These are phyloP conservation scores for Ylistrum balloti DNA, from an alignment of 1,140 invertebrate species.

Conservation along the genomic window DNA sequence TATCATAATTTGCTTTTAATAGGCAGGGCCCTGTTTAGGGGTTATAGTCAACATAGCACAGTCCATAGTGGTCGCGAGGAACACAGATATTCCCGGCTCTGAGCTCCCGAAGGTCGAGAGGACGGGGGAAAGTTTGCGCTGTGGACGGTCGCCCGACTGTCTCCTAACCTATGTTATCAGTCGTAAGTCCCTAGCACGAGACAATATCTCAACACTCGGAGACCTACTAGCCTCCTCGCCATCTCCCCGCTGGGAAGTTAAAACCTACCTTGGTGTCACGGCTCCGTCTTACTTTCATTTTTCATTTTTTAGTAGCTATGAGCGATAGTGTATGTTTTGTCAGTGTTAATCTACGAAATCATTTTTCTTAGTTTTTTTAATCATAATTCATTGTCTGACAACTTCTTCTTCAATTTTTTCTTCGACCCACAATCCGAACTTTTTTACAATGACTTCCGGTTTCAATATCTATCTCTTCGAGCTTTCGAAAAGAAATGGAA, in stretches of 20 bases:
- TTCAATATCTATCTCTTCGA: too few species aligned
- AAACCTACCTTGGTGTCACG: not conserved
- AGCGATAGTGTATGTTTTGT: not conserved
- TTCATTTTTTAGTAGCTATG: not conserved
- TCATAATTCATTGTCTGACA: too few species aligned
- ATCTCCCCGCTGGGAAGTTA: not conserved
- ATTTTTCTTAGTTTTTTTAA: not conserved
- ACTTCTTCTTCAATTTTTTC: too few species aligned
- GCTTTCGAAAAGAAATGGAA: too few species aligned
- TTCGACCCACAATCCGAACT: too few species aligned
- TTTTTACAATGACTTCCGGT: too few species aligned
- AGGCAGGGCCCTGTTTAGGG: conserved; percentile 57
- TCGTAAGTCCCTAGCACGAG: conserved; percentile 49
- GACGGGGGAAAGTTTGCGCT: conserved; percentile 44
- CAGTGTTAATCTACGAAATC: not conserved
- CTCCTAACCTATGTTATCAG: conserved; percentile 56
- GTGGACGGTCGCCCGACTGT: conserved; percentile 58
- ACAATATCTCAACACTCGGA: conserved; percentile 61
- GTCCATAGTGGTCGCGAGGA: conserved; percentile 49
- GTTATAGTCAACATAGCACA: conserved; percentile 50
- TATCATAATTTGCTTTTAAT: conserved; percentile 67
- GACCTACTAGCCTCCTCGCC: conserved; percentile 49
- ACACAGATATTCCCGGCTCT: conserved; percentile 53
- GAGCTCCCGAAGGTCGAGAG: conserved; percentile 54
- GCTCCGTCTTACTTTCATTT: conserved; percentile 20